phyloP scores from a whole-genome alignment of 2,797 vertebrate species.

The Heteromormyrus szaboi region DNA sequence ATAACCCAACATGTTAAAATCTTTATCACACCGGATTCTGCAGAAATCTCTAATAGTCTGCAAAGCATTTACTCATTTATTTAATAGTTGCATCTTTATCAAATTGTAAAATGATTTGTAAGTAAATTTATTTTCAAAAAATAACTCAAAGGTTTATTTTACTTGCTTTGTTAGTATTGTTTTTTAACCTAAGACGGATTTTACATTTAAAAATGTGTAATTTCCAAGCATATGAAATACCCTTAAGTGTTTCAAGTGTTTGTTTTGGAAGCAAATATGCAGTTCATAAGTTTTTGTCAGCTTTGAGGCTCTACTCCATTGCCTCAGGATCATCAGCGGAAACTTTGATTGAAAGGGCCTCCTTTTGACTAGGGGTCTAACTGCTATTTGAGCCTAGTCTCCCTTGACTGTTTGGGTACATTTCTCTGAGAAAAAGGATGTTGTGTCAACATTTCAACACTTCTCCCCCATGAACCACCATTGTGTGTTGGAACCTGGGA shows the following conservation, averaged over 20 bases:
- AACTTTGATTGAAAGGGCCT: slow-evolving; percentile 11
- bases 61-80: neutral
- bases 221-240: neutral
- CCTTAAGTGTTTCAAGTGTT: neutral
- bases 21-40: neutral
- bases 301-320: neutral
- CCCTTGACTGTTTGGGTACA: slow-evolving; percentile 17
- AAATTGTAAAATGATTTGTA: neutral
- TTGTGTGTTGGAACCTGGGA: slow-evolving; percentile 35
- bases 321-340: neutral
- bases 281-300: neutral
- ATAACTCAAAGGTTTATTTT: neutral
- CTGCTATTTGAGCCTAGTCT: slow-evolving; percentile 17
- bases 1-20: neutral
- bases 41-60: neutral
- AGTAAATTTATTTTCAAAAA: neutral
- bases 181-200: neutral
- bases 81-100: neutral
- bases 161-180: neutral
- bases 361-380: neutral
- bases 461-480: slow-evolving; percentile 25
- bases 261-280: neutral
- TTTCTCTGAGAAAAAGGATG: slow-evolving; percentile 35
- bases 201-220: neutral
- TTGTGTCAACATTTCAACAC: slow-evolving; percentile 27